Evolutionary conservation across 1,140 invertebrate species (phyloP).

Genomic region (Philotrypesis tridentata): DNA sequence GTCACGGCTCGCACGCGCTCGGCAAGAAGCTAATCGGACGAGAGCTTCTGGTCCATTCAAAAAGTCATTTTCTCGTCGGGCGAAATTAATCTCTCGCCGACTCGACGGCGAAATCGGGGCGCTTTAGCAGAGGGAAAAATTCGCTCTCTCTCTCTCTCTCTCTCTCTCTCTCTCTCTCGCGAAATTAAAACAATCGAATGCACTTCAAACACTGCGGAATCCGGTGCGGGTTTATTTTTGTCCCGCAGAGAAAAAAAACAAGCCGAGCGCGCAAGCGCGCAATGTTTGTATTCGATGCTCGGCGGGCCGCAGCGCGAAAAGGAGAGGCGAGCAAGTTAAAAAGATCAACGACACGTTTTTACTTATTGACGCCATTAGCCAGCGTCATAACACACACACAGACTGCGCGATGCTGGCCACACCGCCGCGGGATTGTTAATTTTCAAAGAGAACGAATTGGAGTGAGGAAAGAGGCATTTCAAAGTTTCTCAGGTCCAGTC

Average conservation of each 20-base stretch:
- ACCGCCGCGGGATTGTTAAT: too few species aligned
- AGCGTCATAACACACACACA: background rate
- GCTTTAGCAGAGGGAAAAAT: background rate
- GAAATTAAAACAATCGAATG: conserved; percentile 16
- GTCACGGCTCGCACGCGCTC: too few species aligned
- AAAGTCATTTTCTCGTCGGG: background rate
- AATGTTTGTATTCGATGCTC: conserved; percentile 1
- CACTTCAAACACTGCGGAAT: conserved; percentile 14
- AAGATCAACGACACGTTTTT: background rate
- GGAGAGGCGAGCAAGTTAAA: background rate
- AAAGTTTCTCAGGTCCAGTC: background rate
- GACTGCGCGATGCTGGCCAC: too few species aligned
- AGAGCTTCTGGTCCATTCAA: too few species aligned
- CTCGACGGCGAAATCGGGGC: background rate
- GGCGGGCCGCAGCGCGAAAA: conserved; percentile 64
- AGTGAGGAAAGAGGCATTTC: background rate
- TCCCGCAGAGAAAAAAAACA: conserved; percentile 17
- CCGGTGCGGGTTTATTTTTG: conserved; percentile 34
- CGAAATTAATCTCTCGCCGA: too few species aligned
- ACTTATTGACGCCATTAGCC: background rate
- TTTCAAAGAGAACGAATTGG: too few species aligned
- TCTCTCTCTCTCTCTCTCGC: too few species aligned
- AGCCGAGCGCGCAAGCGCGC: background rate
- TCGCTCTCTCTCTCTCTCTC: too few species aligned
- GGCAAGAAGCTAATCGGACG: too few species aligned